A percentile compares a stretch with the other conserved stretches of the same genome.
Evolutionary conservation across 2,888 invertebrate genomes (phyloP).

Genomic region (Prenolepis imparis): DNA sequence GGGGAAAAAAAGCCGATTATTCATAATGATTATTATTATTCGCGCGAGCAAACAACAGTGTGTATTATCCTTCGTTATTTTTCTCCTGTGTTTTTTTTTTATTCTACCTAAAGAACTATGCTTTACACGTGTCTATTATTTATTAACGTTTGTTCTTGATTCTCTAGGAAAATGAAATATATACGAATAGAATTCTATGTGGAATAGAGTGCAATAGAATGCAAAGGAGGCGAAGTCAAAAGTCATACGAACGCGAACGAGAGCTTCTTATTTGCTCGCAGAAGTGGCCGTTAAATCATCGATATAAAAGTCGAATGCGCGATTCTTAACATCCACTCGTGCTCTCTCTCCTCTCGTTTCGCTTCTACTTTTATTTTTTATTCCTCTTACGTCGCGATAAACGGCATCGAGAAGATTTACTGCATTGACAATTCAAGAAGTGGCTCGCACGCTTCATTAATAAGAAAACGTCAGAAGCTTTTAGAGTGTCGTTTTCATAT

Average conservation of each 20-base stretch:
- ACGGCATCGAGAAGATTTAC: conserved; percentile 55
- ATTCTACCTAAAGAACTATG: too few species aligned
- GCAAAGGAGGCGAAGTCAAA: conserved; percentile 4
- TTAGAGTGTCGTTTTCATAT: conserved; percentile 41
- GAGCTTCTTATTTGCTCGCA: conserved; percentile 48
- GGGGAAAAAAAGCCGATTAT: conserved; percentile 15
- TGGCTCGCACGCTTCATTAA: conserved; percentile 35
- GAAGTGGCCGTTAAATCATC: conserved; percentile 56
- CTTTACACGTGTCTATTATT: too few species aligned
- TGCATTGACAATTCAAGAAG: conserved; percentile 38
- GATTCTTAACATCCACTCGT: conserved; percentile 57
- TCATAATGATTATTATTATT: not conserved
- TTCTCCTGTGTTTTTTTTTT: conserved; percentile 25
- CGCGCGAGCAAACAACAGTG: not conserved
- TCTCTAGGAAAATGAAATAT: too few species aligned
- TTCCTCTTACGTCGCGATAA: conserved; percentile 37
- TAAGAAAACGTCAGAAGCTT: conserved; percentile 19
- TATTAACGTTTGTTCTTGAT: too few species aligned
- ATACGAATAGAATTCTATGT: too few species aligned
- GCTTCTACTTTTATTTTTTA: conserved; percentile 17
- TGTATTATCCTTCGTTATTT: conserved; percentile 1
- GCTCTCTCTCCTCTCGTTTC: not conserved
- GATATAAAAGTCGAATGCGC: conserved; percentile 50
- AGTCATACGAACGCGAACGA: conserved; percentile 32
- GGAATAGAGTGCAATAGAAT: too few species aligned